phyloP scores from a whole-genome alignment of 2,888 invertebrate genomes.

The Oligia fasciuncula region DNA sequence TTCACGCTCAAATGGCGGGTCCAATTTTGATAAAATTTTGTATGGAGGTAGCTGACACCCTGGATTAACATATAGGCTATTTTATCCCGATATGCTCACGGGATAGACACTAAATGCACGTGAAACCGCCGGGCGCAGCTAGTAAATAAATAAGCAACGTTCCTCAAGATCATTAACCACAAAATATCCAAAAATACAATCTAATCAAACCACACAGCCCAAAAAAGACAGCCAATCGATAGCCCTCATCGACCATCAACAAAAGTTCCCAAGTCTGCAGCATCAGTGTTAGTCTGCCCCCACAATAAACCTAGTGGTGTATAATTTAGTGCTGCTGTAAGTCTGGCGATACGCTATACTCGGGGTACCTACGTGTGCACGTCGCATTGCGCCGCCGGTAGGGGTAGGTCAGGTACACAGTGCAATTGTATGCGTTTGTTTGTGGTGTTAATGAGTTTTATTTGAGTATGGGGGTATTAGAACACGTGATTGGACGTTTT shows the following conservation, averaged over 20 bases:
- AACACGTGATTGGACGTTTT: slow-evolving; percentile 12
- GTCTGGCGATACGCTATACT: slow-evolving; percentile 75
- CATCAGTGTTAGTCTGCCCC: slow-evolving; percentile 64
- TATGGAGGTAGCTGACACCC: too few species aligned
- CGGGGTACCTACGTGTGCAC: slow-evolving; percentile 42
- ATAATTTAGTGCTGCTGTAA: slow-evolving; percentile 83
- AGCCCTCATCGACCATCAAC: slow-evolving; percentile 21
- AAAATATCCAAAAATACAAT: neutral
- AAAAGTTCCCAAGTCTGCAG: slow-evolving; percentile 71
- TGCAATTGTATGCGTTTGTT: slow-evolving; percentile 63
- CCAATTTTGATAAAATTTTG: too few species aligned
- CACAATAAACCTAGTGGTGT: slow-evolving; percentile 83
- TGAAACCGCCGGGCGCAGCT: too few species aligned
- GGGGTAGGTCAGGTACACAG: slow-evolving; percentile 80
- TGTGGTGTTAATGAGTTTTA: slow-evolving; percentile 19
- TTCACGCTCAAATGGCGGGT: too few species aligned
- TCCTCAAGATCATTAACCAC: neutral
- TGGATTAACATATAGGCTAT: too few species aligned
- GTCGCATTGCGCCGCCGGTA: slow-evolving; percentile 79
- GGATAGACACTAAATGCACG: too few species aligned
- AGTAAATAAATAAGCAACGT: too few species aligned
- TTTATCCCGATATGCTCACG: too few species aligned
- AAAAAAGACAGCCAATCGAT: slow-evolving; percentile 42
- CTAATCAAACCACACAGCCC: neutral
- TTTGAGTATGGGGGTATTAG: slow-evolving; percentile 12